A percentile compares a stretch with the other conserved stretches of the same genome.
Conservation (phyloP, 2,888 invertebrate genomes). For the Serripes groenlandicus region DNA sequence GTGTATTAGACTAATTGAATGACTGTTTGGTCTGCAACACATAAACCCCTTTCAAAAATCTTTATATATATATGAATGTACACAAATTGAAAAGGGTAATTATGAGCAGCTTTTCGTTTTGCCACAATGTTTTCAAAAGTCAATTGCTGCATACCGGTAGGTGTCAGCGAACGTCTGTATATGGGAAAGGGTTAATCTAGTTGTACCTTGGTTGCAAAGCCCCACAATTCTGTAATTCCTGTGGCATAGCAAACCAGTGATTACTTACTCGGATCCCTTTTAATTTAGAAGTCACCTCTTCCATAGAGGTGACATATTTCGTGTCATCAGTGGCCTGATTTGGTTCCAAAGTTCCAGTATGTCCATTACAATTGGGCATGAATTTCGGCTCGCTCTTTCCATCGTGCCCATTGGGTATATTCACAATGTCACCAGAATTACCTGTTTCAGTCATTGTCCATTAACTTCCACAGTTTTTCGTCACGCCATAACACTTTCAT, state of each 20-base stretch:
- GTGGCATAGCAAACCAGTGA: too few species aligned
- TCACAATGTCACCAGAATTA: slow-evolving; percentile 15
- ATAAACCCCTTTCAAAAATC: too few species aligned
- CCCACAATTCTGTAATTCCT: too few species aligned
- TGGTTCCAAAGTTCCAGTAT: slow-evolving; percentile 18
- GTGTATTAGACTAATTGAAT: too few species aligned
- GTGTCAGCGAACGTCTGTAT: background rate
- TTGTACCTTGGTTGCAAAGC: too few species aligned
- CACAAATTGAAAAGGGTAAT: background rate
- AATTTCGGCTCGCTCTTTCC: slow-evolving; percentile 10
- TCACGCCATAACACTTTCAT: slow-evolving; percentile 6
- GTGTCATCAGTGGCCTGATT: slow-evolving; percentile 21
- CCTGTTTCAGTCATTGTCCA: slow-evolving; percentile 1
- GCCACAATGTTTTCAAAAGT: background rate
- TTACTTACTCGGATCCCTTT: slow-evolving; percentile 62
- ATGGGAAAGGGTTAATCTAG: background rate
- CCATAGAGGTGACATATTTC: slow-evolving; percentile 53
- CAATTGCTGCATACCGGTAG: background rate
- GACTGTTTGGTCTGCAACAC: too few species aligned
- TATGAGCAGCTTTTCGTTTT: background rate
- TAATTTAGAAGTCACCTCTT: slow-evolving; percentile 61
- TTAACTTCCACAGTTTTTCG: background rate
- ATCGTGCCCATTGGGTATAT: slow-evolving; percentile 32
- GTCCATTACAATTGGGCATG: slow-evolving; percentile 57
- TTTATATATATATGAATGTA: too few species aligned